Percentiles rank a stretch among this genome's conserved stretches.
Evolutionary conservation across 2,797 vertebrate genomes (phyloP).

Genomic region (Mus spretus): DNA sequence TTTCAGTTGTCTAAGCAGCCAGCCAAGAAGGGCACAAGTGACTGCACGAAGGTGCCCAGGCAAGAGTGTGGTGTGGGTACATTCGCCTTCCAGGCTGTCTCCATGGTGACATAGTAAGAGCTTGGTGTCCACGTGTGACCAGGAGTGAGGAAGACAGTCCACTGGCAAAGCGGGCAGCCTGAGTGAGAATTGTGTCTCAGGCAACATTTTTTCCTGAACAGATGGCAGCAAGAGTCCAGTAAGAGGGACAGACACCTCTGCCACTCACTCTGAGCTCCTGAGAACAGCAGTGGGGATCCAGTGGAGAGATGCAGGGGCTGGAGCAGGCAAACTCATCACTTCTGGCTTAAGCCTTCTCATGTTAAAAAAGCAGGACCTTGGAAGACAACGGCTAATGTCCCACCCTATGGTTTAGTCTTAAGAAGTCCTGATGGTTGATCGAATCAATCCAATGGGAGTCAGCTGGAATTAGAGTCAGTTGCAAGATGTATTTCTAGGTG

Average conservation of each 20-base stretch:
- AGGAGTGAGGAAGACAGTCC: neutral
- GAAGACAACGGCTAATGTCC: neutral
- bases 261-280: neutral
- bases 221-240: neutral
- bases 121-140: neutral
- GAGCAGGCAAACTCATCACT: neutral
- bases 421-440: neutral
- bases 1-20: neutral
- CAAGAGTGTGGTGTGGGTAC: accelerated
- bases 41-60: neutral
- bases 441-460: neutral
- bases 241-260: neutral
- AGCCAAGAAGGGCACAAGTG: neutral
- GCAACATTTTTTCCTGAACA: constrained; percentile 21
- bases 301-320: neutral
- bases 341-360: constrained; percentile 7
- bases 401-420: neutral
- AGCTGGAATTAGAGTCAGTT: neutral
- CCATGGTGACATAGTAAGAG: neutral
- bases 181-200: neutral
- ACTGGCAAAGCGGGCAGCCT: neutral
- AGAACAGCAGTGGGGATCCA: neutral
- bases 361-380: neutral
- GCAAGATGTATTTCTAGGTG: neutral
- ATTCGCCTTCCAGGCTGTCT: neutral